Base-by-base conservation (phyloP, 2,797 vertebrate species). In the Podarcis siculus region DNA sequence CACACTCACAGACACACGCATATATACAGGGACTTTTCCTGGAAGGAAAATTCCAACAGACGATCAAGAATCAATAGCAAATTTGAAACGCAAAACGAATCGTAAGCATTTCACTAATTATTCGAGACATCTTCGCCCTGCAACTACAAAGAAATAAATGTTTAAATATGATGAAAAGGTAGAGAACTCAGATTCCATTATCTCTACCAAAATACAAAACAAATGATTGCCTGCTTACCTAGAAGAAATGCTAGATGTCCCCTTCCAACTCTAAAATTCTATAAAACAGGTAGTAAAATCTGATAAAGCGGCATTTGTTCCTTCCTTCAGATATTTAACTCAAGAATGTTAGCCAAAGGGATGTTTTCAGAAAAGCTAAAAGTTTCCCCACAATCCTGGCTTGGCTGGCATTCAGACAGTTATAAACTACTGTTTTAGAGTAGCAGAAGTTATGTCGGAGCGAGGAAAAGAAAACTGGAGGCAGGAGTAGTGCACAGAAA, bases 31-130 rank as follows among this genome's bases (percentile, higher is more conserved):
- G 13, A 55, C 49, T 55, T 55, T 55, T 55, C 49, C 49, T 55
- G 13, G 49, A 79, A 39, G 10, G 76, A 88, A 55, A 10, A 75
- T 82, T 7, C 13, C 49, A 0, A 76, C 30, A 5, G 37, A 82
- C 49, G 0, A 0, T 80, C 27, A 1, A 19, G 0, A 66, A 7
- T 30, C 86, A 0, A 0, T 32, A 55, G 73, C 21, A 0, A 55
- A 4, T 25, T 87, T 87, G 61, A 15, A 3, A 49, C 0, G 61
- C 49, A 39, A 5, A 73, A 42, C 0, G 82, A 42, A 78, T 35
- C 0, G 27, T 83, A 73, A 8, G 0, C 0, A 83, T 42, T 71
- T 1, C n/a, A 0, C 5, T 1, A 10, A 42, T 27, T 45, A 0
- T 83, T 83, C 37, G 30, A 58, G 45, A 2, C 3, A 1, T 3